A percentile compares a stretch with the other conserved stretches of the same genome.
These are phyloP conservation scores for Hemicentrotus pulcherrimus DNA, from an alignment of 35 echinoderm and acorn worm species.

Conservation along the genomic window DNA sequence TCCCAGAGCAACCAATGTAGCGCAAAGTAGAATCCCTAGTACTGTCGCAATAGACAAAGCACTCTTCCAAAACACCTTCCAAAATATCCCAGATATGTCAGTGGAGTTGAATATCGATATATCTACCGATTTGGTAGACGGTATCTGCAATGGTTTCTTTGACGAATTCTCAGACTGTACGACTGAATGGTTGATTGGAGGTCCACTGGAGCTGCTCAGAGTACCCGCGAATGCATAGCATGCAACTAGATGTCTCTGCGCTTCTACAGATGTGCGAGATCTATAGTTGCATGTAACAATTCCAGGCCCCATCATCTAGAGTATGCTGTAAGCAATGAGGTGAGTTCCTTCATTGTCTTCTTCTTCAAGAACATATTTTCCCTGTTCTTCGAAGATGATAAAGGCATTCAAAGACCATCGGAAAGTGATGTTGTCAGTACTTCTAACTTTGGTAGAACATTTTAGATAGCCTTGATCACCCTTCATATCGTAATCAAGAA, in stretches of 20 bases:
- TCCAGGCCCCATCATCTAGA: background rate
- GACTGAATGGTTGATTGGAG: background rate
- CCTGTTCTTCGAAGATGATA: background rate
- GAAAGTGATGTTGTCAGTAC: background rate
- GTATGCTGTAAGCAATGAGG: background rate
- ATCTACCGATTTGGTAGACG: background rate
- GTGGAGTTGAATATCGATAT: background rate
- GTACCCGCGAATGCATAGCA: background rate
- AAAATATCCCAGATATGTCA: background rate
- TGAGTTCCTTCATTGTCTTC: background rate
- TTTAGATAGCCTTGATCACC: background rate
- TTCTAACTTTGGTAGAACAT: background rate
- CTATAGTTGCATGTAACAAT: background rate
- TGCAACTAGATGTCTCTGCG: background rate
- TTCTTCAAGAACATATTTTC: background rate
- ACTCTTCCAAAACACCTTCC: background rate
- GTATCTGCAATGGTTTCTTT: background rate
- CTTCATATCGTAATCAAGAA: background rate
- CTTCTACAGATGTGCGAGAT: background rate
- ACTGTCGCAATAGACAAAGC: background rate
- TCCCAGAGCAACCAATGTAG: background rate
- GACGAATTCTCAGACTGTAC: background rate
- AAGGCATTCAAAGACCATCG: background rate
- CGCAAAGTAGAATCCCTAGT: background rate
- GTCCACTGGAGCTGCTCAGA: background rate